phyloP scores from a whole-genome alignment of 2,888 invertebrate species.

The Cryptus viduatorius region DNA sequence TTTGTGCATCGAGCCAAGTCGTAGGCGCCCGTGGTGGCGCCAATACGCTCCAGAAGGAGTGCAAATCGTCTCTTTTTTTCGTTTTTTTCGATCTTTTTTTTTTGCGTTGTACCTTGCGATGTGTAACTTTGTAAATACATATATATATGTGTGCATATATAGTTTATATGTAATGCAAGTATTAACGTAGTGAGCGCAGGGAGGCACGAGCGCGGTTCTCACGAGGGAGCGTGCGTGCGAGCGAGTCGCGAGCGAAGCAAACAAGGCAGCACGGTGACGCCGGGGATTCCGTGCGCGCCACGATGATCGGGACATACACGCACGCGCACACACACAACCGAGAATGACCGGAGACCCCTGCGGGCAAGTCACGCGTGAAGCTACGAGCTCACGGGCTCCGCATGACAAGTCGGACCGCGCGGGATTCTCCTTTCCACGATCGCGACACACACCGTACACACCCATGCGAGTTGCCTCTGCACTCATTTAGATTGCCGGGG shows the following conservation, averaged over 20 bases:
- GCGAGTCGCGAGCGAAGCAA: conserved; percentile 44
- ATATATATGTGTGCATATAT: neutral
- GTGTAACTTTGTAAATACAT: neutral
- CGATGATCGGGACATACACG: conserved; percentile 47
- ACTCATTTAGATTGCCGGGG: conserved; percentile 56
- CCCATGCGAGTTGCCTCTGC: conserved; percentile 28
- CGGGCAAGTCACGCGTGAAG: conserved; percentile 67
- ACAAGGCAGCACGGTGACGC: conserved; percentile 25
- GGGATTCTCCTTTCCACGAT: neutral
- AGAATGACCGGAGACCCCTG: conserved; percentile 55
- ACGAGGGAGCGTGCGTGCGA: conserved; percentile 65
- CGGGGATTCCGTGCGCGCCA: conserved; percentile 62
- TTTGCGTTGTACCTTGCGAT: neutral
- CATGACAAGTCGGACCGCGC: conserved; percentile 61
- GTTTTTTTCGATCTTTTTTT: neutral
- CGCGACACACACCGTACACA: neutral
- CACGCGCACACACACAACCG: neutral
- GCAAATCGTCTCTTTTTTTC: conserved; percentile 22
- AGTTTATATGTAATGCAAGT: neutral
- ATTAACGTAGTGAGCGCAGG: neutral
- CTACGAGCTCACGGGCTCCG: conserved; percentile 62
- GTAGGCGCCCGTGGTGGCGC: conserved; percentile 62
- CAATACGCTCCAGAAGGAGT: conserved; percentile 46
- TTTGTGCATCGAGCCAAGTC: conserved; percentile 40
- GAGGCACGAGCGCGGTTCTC: conserved; percentile 70